Conservation (phyloP, 2,113 vertebrate species). For the Ifrita kowaldi region DNA sequence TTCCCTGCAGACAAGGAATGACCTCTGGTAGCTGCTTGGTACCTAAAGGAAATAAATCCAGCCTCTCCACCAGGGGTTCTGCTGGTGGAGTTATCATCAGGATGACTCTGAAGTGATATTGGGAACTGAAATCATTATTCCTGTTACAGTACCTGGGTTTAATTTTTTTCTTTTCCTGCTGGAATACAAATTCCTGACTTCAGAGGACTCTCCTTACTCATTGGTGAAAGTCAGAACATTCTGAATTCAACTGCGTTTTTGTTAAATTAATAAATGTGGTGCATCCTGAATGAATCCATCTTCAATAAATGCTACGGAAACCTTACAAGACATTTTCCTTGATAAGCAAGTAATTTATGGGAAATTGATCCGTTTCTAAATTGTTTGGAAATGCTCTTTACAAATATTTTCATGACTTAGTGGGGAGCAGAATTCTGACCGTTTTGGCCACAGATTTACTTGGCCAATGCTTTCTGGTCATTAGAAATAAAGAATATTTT, state of each 20-base stretch:
- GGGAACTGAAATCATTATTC: background rate
- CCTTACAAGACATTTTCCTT: background rate
- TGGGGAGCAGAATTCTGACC: background rate
- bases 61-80: background rate
- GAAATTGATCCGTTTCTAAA: background rate
- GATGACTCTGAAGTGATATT: background rate
- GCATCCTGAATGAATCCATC: background rate
- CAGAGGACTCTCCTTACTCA: background rate
- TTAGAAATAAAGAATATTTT: background rate
- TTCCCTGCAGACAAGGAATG: background rate
- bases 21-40: background rate
- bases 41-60: background rate
- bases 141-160: background rate
- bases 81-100: background rate
- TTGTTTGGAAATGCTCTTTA: background rate
- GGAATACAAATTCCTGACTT: background rate
- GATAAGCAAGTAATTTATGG: background rate
- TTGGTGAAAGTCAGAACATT: background rate
- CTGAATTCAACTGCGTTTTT: background rate
- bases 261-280: rapidly evolving
- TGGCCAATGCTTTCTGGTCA: background rate
- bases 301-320: background rate
- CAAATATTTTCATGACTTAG: background rate
- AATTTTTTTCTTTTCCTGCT: no score
- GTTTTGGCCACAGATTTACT: background rate